Evolutionary conservation across 2,888 invertebrate species (phyloP), one percentile per base, ranked within the genome.

Genomic region (Choristoneura rosaceana): DNA sequence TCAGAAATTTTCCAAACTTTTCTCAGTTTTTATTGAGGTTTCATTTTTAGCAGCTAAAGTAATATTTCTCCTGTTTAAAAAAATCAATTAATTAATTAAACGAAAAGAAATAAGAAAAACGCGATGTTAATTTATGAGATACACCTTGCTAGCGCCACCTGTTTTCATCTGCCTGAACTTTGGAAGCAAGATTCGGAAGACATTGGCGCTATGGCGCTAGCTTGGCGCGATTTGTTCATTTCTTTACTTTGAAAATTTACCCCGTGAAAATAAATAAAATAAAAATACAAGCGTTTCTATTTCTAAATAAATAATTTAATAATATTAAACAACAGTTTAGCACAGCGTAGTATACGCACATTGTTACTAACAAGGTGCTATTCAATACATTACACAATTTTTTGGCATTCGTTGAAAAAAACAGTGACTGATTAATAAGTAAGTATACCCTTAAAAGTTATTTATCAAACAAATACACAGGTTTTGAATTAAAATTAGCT

Each of bases 1-100:
- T 86, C 80, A 50, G 77, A 78, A 76, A 78, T 64, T 5, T 15
- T 9, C 8, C 8, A 9, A 3, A 4, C 17, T 15, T 52, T 15
- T 1, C 17, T 15, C 43, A 3, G 17, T 9, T 52, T 17, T 15
- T 0, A 15, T 17, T 15, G 1, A 25, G 25, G 10, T 10, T 25
- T 25, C 12, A 3, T 12, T 55, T 55, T 3, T 4, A n/a, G 25
- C 12, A 4, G 10, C 12, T 55, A 0, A 12, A 25, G 55, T 12
- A 10, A 25, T 25, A 5, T 55, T 12, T 12, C 55, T 25, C 4
- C 3, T 55, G 12, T 14, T 55, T 10, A 25, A 2, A 10, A 0
- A 17, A 25, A 25, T 25, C 12, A 4, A 55, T 12, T 15, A 34
- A 14, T 47, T n/a, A 10, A 25, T 55, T 3, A 55, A 55, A 55